These are phyloP conservation scores for Drosophila borealis DNA, from an alignment of 2,888 invertebrate species.

Conservation along the genomic window DNA sequence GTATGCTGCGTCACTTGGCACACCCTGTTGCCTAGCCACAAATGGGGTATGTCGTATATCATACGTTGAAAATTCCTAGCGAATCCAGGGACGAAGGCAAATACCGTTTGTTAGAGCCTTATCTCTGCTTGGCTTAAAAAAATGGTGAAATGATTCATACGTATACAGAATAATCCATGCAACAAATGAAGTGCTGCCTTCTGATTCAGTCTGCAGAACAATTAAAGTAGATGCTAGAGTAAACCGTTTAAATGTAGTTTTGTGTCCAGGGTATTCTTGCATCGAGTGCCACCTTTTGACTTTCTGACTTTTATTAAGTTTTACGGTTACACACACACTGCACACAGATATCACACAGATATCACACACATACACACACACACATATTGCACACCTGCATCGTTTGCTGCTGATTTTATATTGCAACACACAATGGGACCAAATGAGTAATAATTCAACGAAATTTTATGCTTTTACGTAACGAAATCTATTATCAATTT, in stretches of 20 bases:
- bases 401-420: slow-evolving; percentile 63
- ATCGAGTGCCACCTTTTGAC: neutral
- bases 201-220: too few relatives aligned
- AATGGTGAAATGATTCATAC: too few relatives aligned
- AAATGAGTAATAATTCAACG: neutral
- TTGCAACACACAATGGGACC: slow-evolving; percentile 35
- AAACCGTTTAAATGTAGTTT: neutral
- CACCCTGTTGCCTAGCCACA: slow-evolving; percentile 8
- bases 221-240: too few relatives aligned
- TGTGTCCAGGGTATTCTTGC: slow-evolving; percentile 15
- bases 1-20: slow-evolving; percentile 28
- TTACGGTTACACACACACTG: slow-evolving; percentile 33
- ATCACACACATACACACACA: slow-evolving; percentile 15
- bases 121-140: too few relatives aligned
- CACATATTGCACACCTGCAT: slow-evolving; percentile 29
- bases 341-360: slow-evolving; percentile 25
- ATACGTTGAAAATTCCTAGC: too few relatives aligned
- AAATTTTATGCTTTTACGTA: neutral
- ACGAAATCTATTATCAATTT: neutral
- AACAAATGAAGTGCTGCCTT: too few relatives aligned
- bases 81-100: too few relatives aligned
- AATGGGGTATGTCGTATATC: neutral
- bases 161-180: too few relatives aligned
- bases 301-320: slow-evolving; percentile 49
- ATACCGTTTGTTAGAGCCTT: too few relatives aligned